Evolutionary conservation across 2,888 invertebrate genomes (phyloP).

Genomic region (Lepetodrilus schrolli): DNA sequence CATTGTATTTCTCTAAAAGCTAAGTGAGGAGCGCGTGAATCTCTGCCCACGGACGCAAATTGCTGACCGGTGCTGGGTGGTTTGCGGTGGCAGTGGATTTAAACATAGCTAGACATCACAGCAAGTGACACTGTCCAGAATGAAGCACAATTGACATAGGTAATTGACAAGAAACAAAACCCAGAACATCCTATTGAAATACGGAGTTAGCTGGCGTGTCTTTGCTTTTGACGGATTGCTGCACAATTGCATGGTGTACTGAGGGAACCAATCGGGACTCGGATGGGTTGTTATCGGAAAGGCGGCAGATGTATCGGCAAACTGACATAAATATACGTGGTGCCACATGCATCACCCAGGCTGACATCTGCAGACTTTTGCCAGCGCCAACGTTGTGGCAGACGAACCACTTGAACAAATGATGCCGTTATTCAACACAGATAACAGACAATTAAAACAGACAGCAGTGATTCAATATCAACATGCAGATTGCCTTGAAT

Average conservation of each 20-base stretch:
- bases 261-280: not conserved
- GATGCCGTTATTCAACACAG: not conserved
- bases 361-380: not conserved
- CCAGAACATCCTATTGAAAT: slow-evolving; percentile 18
- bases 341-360: not conserved
- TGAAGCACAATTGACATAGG: not conserved
- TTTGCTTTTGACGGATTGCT: not conserved
- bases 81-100: too few species aligned
- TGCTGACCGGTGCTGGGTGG: too few species aligned
- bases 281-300: not conserved
- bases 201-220: not conserved
- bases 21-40: not conserved
- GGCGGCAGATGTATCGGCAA: not conserved
- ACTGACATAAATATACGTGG: slow-evolving; percentile 12
- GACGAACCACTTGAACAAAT: not conserved
- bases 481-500: too few species aligned
- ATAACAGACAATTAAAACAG: slow-evolving; percentile 6
- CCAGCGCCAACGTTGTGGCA: not conserved
- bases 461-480: too few species aligned
- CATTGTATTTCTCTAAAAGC: not conserved
- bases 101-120: too few species aligned
- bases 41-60: too few species aligned
- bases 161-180: slow-evolving; percentile 13
- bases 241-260: slow-evolving; percentile 3
- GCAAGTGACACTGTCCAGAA: not conserved